Evolutionary conservation across 2,888 invertebrate genomes (phyloP), one percentile per base, ranked within the genome.

Genomic region (Drosophila longiperda): DNA sequence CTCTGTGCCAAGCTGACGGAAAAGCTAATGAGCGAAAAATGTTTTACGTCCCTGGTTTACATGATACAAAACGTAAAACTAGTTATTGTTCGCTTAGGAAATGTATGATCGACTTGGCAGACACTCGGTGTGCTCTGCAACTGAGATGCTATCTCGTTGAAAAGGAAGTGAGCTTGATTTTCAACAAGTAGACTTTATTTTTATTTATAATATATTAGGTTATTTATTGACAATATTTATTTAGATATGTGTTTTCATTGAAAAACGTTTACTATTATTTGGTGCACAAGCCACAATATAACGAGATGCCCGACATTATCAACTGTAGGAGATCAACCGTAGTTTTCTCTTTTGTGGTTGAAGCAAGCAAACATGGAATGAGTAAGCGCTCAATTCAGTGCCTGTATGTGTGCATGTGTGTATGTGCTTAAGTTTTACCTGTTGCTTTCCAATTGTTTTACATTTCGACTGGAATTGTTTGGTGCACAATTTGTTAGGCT

Each of bases 301-400:
- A 73, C 11, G 1, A 62, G 40, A 55, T 45, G 42, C 60, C 61
- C 26, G 11, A 1, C 26, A 29, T 12, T 32, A 66, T 36, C 34
- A 40, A 71, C 53, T 55, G 79, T 73, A 87, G 84, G 77, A 34
- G 53, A 87, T 71, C 68, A 68, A 63, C 72, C 80, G 82, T 80
- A 89, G 83, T 87, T 87, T 87, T 87, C 87, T 87, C 87, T 87
- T 87, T 89, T 87, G 89, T 78, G 87, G 83, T 82, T 71, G 55
- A 72, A 72, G 64, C 72, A 76, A 73, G 53, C 68, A 66, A 50
- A 58, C 58, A 63, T 53, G 57, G 67, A 57, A 73, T 72, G 65
- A 73, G 67, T 69, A 65, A 67, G 78, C 73, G 68, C 65, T 67
- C 78, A 78, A 33, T 70, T 75, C 42, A 62, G 40, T 49, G 52